phyloP scores from a whole-genome alignment of 2,113 vertebrate genomes.

The Paraplagusia blochii region DNA sequence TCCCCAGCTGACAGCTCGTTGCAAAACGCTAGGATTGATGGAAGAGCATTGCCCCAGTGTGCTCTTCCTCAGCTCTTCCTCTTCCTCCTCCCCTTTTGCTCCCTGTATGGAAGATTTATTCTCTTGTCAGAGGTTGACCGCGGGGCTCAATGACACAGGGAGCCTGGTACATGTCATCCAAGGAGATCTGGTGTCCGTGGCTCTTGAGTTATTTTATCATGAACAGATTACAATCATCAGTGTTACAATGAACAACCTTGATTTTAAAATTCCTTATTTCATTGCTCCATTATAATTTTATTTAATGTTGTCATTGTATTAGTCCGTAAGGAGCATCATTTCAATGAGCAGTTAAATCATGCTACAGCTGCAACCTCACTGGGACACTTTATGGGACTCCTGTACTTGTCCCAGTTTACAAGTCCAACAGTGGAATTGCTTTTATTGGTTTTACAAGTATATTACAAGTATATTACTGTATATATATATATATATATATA shows the following conservation, averaged over 20 bases:
- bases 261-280: background rate
- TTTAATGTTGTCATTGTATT: background rate
- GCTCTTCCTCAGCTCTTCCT: constrained; percentile 41
- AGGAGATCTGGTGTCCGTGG: constrained; percentile 39
- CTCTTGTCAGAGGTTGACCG: constrained; percentile 64
- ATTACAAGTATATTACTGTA: too few species aligned
- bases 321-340: too few species aligned
- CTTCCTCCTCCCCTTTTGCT: constrained; percentile 10
- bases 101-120: constrained; percentile 59
- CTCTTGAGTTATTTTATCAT: constrained; percentile 1
- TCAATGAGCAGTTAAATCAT: too few species aligned
- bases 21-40: constrained; percentile 57
- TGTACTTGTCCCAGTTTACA: too few species aligned
- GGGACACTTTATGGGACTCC: too few species aligned
- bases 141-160: constrained; percentile 43
- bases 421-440: too few species aligned
- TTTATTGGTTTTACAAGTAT: too few species aligned
- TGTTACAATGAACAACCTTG: too few species aligned
- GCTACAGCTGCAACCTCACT: too few species aligned
- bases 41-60: constrained; percentile 35
- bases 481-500: too few species aligned
- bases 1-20: constrained; percentile 46
- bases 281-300: background rate
- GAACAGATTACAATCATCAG: background rate
- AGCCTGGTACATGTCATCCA: constrained; percentile 50